phyloP scores from a whole-genome alignment of 2,797 vertebrate species.

The Pitangus sulphuratus region DNA sequence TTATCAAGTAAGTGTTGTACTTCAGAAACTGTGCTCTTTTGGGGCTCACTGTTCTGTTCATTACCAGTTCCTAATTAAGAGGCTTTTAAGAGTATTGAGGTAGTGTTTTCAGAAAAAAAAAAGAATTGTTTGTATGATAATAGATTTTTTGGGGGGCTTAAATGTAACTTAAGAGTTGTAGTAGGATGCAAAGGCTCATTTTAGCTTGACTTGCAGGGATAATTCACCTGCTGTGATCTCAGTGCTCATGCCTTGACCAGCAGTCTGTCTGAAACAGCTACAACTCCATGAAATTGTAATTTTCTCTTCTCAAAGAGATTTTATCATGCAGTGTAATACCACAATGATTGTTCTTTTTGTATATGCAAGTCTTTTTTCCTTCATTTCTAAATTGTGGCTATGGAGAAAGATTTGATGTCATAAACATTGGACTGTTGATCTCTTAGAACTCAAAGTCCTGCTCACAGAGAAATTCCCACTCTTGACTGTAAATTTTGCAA shows the following conservation, averaged over 20 bases:
- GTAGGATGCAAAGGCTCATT: neutral
- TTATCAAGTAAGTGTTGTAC: slow-evolving; percentile 86
- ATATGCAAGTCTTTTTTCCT: neutral
- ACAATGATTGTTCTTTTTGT: neutral
- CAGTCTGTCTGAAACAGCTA: neutral
- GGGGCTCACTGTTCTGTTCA: neutral
- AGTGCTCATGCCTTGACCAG: neutral
- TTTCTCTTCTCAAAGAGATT: neutral
- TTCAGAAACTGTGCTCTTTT: neutral
- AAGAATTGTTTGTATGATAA: neutral
- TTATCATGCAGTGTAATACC: neutral
- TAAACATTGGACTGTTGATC: neutral
- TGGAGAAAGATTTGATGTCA: neutral
- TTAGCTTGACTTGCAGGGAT: neutral
- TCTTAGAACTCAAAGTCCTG: neutral
- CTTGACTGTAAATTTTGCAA: neutral
- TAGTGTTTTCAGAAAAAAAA: neutral
- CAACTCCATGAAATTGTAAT: neutral
- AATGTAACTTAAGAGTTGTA: neutral
- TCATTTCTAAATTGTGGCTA: neutral
- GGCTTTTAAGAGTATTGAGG: neutral
- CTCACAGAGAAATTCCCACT: neutral
- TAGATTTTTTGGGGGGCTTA: neutral
- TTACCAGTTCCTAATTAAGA: neutral
- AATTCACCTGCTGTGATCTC: neutral